Evolutionary conservation across 1,140 invertebrate genomes (phyloP).

Genomic region (Achatina immaculata): DNA sequence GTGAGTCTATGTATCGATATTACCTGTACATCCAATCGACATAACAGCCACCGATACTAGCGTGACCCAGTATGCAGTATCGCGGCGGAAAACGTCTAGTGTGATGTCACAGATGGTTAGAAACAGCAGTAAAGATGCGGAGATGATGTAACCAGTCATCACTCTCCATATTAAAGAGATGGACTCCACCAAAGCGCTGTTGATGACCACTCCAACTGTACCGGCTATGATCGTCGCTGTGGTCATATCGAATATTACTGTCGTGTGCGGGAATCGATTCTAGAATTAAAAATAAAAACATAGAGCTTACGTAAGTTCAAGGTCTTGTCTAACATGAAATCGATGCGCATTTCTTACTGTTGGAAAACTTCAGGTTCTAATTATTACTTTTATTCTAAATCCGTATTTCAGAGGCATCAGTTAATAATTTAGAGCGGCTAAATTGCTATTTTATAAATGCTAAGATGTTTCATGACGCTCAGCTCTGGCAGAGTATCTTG

Average conservation of each 20-base stretch:
- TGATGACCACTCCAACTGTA: conserved; percentile 86
- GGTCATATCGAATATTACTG: conserved; percentile 92
- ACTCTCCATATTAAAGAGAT: conserved; percentile 86
- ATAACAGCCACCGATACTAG: conserved; percentile 86
- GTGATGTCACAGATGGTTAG: conserved; percentile 88
- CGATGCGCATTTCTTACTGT: no score
- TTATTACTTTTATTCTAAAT: no score
- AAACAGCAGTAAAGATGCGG: conserved; percentile 84
- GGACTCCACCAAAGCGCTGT: conserved; percentile 88
- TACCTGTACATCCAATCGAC: conserved; percentile 89
- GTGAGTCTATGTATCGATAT: conserved; percentile 2
- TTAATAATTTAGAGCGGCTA: no score
- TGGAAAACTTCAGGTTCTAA: no score
- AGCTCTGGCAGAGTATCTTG: no score
- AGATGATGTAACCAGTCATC: conserved; percentile 87
- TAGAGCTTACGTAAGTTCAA: no score
- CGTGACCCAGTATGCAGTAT: conserved; percentile 84
- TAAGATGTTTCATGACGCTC: no score
- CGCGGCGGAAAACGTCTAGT: conserved; percentile 82
- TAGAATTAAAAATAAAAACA: no score
- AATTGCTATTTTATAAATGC: no score
- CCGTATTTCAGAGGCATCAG: no score
- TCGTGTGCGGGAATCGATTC: conserved; percentile 81
- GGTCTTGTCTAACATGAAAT: no score
- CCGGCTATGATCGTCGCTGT: conserved; percentile 89